These are phyloP conservation scores for Epinephelus coioides DNA, from an alignment of 2,797 vertebrate genomes.

Conservation along the genomic window DNA sequence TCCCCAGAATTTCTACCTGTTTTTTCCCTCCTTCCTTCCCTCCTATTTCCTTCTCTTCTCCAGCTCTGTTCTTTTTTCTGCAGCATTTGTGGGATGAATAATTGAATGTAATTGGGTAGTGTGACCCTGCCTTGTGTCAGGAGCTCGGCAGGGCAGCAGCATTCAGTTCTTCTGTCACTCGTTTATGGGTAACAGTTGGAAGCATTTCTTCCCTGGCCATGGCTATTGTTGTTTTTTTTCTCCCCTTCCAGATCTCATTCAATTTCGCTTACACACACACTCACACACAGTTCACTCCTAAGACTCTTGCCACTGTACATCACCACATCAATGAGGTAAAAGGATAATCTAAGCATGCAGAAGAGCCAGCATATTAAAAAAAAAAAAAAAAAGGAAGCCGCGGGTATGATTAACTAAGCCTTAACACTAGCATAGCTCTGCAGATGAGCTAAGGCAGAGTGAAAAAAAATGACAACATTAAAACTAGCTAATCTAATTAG, in stretches of 20 bases:
- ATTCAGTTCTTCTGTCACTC: conserved; percentile 32
- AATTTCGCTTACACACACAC: conserved; percentile 3
- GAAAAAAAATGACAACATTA: conserved; percentile 54
- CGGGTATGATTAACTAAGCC: conserved; percentile 65
- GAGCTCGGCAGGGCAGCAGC: conserved; percentile 20
- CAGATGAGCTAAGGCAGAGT: conserved; percentile 50
- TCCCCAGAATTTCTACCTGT: conserved; percentile 54
- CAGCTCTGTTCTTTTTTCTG: conserved; percentile 25
- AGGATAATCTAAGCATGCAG: conserved; percentile 54
- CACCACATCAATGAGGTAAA: conserved; percentile 61
- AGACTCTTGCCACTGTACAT: conserved; percentile 42
- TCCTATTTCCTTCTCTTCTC: background rate
- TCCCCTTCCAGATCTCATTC: background rate
- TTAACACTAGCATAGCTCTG: conserved; percentile 36
- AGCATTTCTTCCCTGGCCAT: conserved; percentile 6
- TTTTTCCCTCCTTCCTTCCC: background rate
- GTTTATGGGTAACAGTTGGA: conserved; percentile 38
- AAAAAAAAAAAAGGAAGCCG: conserved; percentile 27
- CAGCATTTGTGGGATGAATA: conserved; percentile 58
- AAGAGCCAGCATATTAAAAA: conserved; percentile 41
- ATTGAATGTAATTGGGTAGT: conserved; percentile 71
- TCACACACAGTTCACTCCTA: conserved; percentile 14
- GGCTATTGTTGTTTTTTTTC: background rate
- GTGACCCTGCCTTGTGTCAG: conserved; percentile 65
- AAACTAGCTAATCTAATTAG: conserved; percentile 76